Evolutionary conservation across 2,113 vertebrate species (phyloP).

Genomic region (Columba livia): DNA sequence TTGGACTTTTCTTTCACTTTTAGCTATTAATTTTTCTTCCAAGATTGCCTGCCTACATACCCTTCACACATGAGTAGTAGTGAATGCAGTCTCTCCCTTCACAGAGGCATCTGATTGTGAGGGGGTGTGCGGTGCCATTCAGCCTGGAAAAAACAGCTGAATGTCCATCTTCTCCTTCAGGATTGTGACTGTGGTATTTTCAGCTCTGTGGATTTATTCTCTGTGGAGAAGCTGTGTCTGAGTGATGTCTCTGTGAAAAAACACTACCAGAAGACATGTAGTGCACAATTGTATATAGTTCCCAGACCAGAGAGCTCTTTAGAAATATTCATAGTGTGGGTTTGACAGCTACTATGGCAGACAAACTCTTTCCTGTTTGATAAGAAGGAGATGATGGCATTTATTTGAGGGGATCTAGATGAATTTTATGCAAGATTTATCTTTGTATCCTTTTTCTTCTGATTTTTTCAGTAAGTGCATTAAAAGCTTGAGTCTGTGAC

Average conservation of each 20-base stretch:
- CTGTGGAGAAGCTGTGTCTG: not conserved
- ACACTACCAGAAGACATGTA: rapidly evolving
- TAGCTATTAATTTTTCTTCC: not conserved
- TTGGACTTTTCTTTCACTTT: not conserved
- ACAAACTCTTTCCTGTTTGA: not conserved
- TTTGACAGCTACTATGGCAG: not conserved
- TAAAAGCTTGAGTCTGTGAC: not conserved
- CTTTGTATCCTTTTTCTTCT: not conserved
- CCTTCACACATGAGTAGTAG: not conserved
- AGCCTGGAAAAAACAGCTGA: not conserved
- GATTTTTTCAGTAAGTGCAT: not conserved
- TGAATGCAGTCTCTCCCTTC: not conserved
- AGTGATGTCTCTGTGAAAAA: not conserved
- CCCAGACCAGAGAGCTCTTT: not conserved
- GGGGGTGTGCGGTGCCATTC: not conserved
- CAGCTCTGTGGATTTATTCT: not conserved
- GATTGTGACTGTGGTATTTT: not conserved
- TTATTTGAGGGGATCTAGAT: not conserved
- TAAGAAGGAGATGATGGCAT: not conserved
- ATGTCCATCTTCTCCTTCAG: not conserved
- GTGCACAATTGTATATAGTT: not conserved
- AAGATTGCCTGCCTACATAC: rapidly evolving
- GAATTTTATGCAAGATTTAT: not conserved
- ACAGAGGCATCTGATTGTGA: not conserved
- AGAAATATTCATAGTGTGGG: not conserved